A percentile compares a stretch with the other conserved stretches of the same genome.
These are phyloP conservation scores for Physella acuta DNA, from an alignment of 1,140 invertebrate species.

Conservation along the genomic window DNA sequence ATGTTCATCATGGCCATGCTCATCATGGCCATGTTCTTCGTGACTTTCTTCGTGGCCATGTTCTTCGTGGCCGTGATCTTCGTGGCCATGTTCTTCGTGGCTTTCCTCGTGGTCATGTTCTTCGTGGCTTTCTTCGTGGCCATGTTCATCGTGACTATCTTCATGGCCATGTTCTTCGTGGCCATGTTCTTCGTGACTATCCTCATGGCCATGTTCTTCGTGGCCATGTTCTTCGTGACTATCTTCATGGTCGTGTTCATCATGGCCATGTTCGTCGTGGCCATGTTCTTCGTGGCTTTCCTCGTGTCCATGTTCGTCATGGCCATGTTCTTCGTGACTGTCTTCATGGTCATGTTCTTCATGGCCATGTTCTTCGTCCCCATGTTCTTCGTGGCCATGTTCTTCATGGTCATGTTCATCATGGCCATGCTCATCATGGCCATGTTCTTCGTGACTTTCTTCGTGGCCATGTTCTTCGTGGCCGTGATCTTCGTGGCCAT, in stretches of 20 bases:
- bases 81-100: neutral
- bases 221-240: neutral
- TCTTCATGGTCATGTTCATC: neutral
- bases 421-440: too few species aligned
- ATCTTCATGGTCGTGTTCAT: neutral
- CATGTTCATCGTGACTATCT: neutral
- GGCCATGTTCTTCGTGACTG: neutral
- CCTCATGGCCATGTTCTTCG: neutral
- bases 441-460: neutral
- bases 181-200: neutral
- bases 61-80: neutral
- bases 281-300: constrained; percentile 1
- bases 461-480: neutral
- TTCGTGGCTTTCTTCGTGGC: neutral
- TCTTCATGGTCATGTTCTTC: neutral
- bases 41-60: neutral
- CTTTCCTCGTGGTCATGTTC: neutral
- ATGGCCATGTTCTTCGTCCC: neutral
- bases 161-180: neutral
- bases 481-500: neutral
- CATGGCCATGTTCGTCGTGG: neutral
- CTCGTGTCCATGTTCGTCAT: too few species aligned
- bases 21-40: neutral
- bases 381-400: neutral
- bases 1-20: neutral